phyloP scores from a whole-genome alignment of 1,140 invertebrate genomes.

The Popillia japonica region DNA sequence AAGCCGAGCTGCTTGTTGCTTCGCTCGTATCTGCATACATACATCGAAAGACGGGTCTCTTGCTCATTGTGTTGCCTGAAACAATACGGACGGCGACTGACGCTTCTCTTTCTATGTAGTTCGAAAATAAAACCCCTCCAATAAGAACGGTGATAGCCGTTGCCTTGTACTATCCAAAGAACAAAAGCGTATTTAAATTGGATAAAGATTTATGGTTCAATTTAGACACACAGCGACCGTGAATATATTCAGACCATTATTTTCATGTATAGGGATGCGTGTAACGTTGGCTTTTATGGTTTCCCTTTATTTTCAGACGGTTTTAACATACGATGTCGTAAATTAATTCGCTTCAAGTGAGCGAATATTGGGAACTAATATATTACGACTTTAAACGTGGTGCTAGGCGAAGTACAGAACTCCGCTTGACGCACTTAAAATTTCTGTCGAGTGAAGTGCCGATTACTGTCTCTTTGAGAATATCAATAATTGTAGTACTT shows the following conservation, averaged over 20 bases:
- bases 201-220: slow-evolving; percentile 25
- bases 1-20: background rate
- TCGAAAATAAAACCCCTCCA: slow-evolving; percentile 22
- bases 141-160: background rate
- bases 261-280: background rate
- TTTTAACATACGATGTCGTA: background rate
- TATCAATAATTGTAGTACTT: too few species aligned
- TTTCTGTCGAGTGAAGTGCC: too few species aligned
- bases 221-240: background rate
- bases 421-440: too few species aligned
- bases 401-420: too few species aligned
- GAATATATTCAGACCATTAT: background rate
- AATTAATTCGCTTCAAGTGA: background rate
- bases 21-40: slow-evolving; percentile 3
- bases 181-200: slow-evolving; percentile 41
- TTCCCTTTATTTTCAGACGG: background rate
- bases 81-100: slow-evolving; percentile 8
- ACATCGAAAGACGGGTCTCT: background rate
- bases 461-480: too few species aligned
- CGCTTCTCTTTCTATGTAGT: background rate
- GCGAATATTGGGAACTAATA: too few species aligned
- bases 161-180: background rate
- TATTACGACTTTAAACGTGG: too few species aligned
- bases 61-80: slow-evolving; percentile 14
- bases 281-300: background rate